Evolutionary conservation across 2,888 invertebrate species (phyloP), one percentile per base, ranked within the genome.

Genomic region (Phrixothrix hirtus): DNA sequence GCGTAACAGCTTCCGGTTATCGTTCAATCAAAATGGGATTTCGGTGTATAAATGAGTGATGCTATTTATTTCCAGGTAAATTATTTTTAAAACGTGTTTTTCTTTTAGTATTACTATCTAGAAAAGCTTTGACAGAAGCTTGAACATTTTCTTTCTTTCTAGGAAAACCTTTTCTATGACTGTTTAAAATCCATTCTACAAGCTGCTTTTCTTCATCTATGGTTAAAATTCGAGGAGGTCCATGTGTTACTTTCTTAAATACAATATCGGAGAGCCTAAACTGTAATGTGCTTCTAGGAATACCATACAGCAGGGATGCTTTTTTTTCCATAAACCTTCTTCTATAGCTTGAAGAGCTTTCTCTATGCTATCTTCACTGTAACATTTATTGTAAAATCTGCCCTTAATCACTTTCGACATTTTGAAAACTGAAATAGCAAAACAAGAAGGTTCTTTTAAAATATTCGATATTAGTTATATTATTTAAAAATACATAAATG

Each of bases 131-230:
- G 2, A 32, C 32, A 13, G 32, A 32, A 4, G 12, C 5, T 9
- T 32, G 32, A 5, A 32, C 12, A 7, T 32, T 13, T 10, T 12
- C 4, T 32, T 32, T 32, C 4, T 13, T 7, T 13, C 14, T 32
- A 13, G 32, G 32, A 14, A 32, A 32, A 32, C 32, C 32, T 32
- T 32, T 32, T 3, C 12, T 11, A 11, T 32, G 32, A n/a, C 12
- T 11, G 4, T 32, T 13, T 14, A 32, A n/a, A 5, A 32, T 32
- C 32, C 32, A 32, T 14, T 32, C 2, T 5, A 9, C 2, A 4
- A 29, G 10, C n/a, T 3, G 3, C 2, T 29, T 10, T 29, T 29
- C 29, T 5, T 6, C 29, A 5, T 29, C 29, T n/a, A 3, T 11
- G 3, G 29, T n/a, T 9, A 29, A 29, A 5, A 29, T 10, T 29